A percentile compares a stretch with the other conserved stretches of the same genome.
These are phyloP conservation scores for Astropecten irregularis DNA, from an alignment of 53 echinoderm and acorn worm genomes.

Conservation along the genomic window DNA sequence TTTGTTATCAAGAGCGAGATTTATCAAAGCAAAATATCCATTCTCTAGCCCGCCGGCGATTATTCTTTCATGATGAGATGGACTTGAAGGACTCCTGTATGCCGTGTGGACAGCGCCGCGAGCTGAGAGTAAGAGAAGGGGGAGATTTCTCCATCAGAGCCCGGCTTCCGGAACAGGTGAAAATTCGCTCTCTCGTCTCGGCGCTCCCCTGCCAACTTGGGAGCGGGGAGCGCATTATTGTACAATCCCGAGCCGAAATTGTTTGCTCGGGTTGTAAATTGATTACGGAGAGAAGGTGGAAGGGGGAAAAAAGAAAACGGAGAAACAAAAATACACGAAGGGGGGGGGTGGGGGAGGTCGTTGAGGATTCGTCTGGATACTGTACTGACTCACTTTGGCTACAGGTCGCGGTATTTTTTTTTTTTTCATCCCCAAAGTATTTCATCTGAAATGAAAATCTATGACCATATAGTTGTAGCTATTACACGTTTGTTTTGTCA, in stretches of 20 bases:
- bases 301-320: not conserved
- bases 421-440: not conserved
- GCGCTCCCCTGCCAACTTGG: not conserved
- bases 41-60: constrained; percentile 48
- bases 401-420: too few relatives aligned
- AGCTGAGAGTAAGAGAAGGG: constrained; percentile 7
- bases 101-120: constrained; percentile 9
- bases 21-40: constrained; percentile 49
- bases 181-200: not conserved
- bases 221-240: constrained; percentile 1
- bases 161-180: constrained; percentile 56
- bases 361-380: too few relatives aligned
- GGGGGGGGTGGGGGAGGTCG: too few relatives aligned
- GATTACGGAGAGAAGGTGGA: not conserved
- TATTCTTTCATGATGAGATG: constrained; percentile 56
- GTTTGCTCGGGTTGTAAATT: constrained; percentile 21
- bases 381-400: too few relatives aligned
- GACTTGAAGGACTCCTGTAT: constrained; percentile 18
- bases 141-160: constrained; percentile 58
- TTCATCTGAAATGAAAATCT: constrained; percentile 26
- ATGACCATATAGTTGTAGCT: constrained; percentile 33
- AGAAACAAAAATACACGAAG: not conserved
- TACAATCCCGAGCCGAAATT: constrained; percentile 29
- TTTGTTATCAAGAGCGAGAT: too few relatives aligned
- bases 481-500: constrained; percentile 34